Conservation (phyloP, 2,797 vertebrate genomes). For the Gymnoscopelus microlampas region DNA sequence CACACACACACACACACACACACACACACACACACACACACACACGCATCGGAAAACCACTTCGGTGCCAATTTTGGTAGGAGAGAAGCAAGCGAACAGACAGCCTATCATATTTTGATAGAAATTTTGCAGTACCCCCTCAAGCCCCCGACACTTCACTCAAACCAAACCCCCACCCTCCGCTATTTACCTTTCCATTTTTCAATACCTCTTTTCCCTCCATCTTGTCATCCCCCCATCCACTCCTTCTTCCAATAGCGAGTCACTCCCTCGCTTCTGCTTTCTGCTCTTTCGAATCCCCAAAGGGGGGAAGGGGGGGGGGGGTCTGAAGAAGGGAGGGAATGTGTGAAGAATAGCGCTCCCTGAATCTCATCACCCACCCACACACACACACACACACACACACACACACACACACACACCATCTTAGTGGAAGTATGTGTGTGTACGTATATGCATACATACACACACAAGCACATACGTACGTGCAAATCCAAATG, state of each 20-base stretch:
- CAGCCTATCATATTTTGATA: no score
- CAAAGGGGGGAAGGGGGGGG: slow-evolving; percentile 48
- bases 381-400: background rate
- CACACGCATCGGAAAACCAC: background rate
- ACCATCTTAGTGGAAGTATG: no score
- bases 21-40: no score
- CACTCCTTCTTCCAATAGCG: slow-evolving; percentile 15
- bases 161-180: background rate
- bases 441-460: background rate
- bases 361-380: slow-evolving; percentile 33
- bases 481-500: no score
- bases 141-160: background rate
- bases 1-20: no score
- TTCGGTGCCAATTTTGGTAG: background rate
- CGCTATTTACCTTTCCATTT: background rate
- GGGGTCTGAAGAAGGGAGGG: slow-evolving; percentile 54
- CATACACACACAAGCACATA: slow-evolving; percentile 14
- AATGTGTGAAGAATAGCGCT: slow-evolving; percentile 64
- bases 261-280: slow-evolving; percentile 34
- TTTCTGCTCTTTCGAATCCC: slow-evolving; percentile 57
- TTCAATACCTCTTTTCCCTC: background rate
- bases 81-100: no score
- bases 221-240: background rate
- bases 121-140: no score
- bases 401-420: slow-evolving; percentile 10